A percentile compares a stretch with the other conserved stretches of the same genome.
phyloP scores from a whole-genome alignment of 2,797 vertebrate species.

The Myotis daubentonii region DNA sequence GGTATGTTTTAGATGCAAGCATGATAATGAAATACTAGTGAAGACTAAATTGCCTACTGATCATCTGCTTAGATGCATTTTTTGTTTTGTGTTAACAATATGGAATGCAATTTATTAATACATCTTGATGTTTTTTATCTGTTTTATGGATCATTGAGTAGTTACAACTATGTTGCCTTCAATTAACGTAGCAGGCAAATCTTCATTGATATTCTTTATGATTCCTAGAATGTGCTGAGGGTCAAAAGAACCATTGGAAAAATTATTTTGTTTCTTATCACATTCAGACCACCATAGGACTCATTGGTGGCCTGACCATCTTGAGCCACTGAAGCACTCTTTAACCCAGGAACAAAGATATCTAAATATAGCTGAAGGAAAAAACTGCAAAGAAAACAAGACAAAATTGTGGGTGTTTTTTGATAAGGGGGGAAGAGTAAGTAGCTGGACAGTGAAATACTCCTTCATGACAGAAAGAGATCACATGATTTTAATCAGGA shows the following conservation, averaged over 20 bases:
- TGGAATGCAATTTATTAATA: background rate
- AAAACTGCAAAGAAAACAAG: conserved; percentile 75
- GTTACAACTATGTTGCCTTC: conserved; percentile 77
- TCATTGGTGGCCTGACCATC: conserved; percentile 83
- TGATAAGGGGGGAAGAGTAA: conserved; percentile 1
- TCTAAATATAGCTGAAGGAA: conserved; percentile 82
- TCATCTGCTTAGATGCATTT: background rate
- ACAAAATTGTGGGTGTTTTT: background rate
- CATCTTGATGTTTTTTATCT: background rate
- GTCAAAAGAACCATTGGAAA: conserved; percentile 85
- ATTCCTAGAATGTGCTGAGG: conserved; percentile 86
- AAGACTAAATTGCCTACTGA: background rate
- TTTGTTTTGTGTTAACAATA: background rate
- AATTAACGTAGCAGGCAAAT: conserved; percentile 86
- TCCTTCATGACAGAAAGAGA: conserved; percentile 2
- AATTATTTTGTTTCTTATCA: conserved; percentile 82
- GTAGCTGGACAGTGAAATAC: background rate
- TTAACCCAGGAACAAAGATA: conserved; percentile 81
- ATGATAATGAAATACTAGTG: background rate
- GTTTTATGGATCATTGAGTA: background rate
- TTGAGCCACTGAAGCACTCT: conserved; percentile 70
- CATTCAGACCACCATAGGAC: conserved; percentile 80
- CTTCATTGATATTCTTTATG: conserved; percentile 79
- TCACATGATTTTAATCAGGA: conserved; percentile 45
- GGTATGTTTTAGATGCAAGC: background rate